These are phyloP conservation scores for Limenitis camilla DNA, from an alignment of 2,888 invertebrate genomes.

Conservation along the genomic window DNA sequence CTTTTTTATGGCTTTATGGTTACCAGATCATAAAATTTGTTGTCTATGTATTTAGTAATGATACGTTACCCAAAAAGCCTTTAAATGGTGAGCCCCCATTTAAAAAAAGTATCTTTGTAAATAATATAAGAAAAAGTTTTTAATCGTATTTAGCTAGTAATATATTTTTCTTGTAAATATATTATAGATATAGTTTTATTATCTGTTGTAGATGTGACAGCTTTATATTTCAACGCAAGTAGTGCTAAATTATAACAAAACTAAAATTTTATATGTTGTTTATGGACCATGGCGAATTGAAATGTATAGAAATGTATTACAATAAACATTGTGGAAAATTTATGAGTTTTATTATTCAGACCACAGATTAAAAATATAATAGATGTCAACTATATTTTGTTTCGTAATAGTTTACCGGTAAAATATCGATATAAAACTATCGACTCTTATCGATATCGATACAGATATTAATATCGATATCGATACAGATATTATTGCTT, in stretches of 20 bases:
- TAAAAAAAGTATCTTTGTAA: constrained; percentile 45
- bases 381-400: neutral
- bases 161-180: constrained; percentile 25
- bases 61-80: constrained; percentile 47
- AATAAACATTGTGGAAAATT: constrained; percentile 17
- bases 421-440: no score
- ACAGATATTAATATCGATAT: no score
- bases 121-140: constrained; percentile 11
- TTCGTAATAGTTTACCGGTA: no score
- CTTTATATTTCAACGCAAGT: constrained; percentile 21
- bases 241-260: constrained; percentile 8
- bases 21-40: constrained; percentile 40
- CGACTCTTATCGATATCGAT: no score
- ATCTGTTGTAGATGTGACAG: constrained; percentile 16
- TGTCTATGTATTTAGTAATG: constrained; percentile 25
- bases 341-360: constrained; percentile 3
- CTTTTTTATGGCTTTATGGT: constrained; percentile 51
- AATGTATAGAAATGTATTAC: constrained; percentile 14
- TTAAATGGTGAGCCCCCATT: constrained; percentile 69
- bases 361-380: neutral
- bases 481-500: no score
- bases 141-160: constrained; percentile 8
- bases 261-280: constrained; percentile 22
- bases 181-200: constrained; percentile 16
- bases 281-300: constrained; percentile 27